Conservation (phyloP, 2,888 invertebrate genomes). For the Brassicogethes aeneus region DNA sequence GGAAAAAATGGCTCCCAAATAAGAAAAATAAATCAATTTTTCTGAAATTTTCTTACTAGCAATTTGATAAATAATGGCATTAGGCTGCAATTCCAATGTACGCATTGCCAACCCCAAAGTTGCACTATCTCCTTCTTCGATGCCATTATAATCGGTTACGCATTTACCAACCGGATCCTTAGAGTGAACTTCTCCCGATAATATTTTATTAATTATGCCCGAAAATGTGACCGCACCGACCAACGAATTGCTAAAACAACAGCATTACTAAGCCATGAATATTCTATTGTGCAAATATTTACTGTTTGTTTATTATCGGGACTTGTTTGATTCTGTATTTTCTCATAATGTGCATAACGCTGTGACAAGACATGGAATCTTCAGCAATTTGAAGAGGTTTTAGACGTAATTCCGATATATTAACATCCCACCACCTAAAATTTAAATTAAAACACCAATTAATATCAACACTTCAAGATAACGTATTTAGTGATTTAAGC, state of each 20-base stretch:
- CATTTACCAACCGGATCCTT: background rate
- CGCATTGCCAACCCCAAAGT: background rate
- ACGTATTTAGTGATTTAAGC: background rate
- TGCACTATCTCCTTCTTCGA: background rate
- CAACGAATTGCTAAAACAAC: no score
- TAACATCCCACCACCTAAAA: constrained; percentile 72
- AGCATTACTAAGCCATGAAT: no score
- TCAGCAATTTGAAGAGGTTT: background rate
- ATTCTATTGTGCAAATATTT: background rate
- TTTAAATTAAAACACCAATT: background rate
- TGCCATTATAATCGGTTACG: background rate
- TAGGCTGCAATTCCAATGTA: background rate
- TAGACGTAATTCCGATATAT: constrained; percentile 46
- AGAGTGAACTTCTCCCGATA: background rate
- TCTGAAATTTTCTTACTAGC: no score
- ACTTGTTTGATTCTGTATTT: background rate
- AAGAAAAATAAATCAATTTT: no score
- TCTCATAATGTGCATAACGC: background rate
- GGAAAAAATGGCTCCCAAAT: no score
- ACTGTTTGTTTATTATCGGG: background rate
- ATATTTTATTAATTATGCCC: no score
- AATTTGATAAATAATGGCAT: background rate
- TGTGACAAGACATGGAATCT: background rate
- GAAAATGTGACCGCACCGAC: no score
- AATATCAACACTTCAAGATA: background rate